Base-by-base conservation (phyloP, 2,888 invertebrate genomes). In the Patella depressa region DNA sequence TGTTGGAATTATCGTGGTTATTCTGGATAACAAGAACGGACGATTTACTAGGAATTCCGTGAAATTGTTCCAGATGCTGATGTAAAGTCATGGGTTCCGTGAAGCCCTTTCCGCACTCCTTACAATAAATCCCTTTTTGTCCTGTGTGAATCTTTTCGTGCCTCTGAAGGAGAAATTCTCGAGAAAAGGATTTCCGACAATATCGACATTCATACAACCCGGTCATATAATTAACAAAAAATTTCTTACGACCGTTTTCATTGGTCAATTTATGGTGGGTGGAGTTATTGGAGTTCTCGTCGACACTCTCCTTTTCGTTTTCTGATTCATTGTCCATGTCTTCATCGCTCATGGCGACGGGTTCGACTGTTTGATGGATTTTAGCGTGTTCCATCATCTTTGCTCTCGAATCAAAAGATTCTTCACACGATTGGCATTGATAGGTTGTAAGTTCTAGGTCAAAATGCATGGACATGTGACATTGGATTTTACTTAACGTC, bases 131-230 rank as follows among this genome's bases (percentile, higher is more conserved):
- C 7, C 89, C 88, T 79, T 90, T 90, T 73, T 90, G 89, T 53
- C 90, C 90, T 19, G 90, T 91, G 80, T 92, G 92, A 71, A 91
- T 88, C 53, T 91, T 86, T 83, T 91, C 90, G 80, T 92, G 92
- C 45, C 91, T 88, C 79, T 90, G 89, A 15, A 92, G 85, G 17
- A 89, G 88, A 77, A 89, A 91, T 75, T 89, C 85, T 15, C 90
- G 83, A 78, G 88, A 89, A 80, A 92, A 92, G 19, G 88, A 85
- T 81, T 91, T 91, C 45, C 88, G 87, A 80, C 92, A 92, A 81
- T 85, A 87, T 24, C 87, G 85, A 80, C 91, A 91, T n/a, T 80
- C 81, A 74, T 83, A 86, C 53, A 73, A 77, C 53, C 80, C 83
- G 78, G 82, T 83, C 65, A 75, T 45, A 24, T 59, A 19, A 57